Evolutionary conservation across 2,888 invertebrate species (phyloP), one percentile per base, ranked within the genome.

Genomic region (Baronia brevicornis): DNA sequence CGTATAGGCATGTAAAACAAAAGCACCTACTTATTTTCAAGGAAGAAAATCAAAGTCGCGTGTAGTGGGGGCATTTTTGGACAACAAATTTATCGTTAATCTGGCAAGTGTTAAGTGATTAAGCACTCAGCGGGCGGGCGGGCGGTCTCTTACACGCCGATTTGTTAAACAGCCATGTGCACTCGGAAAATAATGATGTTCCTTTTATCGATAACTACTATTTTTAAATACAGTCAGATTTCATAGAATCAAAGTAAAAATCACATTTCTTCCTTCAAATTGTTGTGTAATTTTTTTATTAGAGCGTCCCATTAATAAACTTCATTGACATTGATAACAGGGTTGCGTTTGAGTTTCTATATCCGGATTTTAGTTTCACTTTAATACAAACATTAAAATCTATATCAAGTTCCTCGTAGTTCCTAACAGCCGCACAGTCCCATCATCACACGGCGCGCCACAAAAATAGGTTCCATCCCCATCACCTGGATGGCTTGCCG

Each of bases 81-180:
- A 51, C 68, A 46, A 71, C 78, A 78, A 78, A 79, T 79, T 70
- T 54, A 45, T 56, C 63, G 63, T 70, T 80, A 79, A 82, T 79
- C 78, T 54, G 61, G 57, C 38, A 60, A 75, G 79, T 75, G 80
- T 77, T 84, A 78, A 79, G 84, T 82, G 80, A 84, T 82, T 80
- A 84, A 84, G 74, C 65, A 59, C 78, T 66, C 79, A 50, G 61
- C 73, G 64, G 79, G 82, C 46, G 74, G 70, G 52, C 60, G 59
- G 58, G 54, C 60, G 67, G 67, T 64, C 78, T 71, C 66, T 74
- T 71, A 69, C 72, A 60, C 72, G 59, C 56, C 72, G 73, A 80
- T 82, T 80, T 79, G 77, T 79, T 77, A 68, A 77, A 65, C 67
- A 63, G 62, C 61, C 66, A 69, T 62, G 21, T 29, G 64, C 60